A percentile compares a stretch with the other conserved stretches of the same genome.
These are phyloP conservation scores for Lanius ludovicianus DNA, from an alignment of 2,113 vertebrate species.

Conservation along the genomic window DNA sequence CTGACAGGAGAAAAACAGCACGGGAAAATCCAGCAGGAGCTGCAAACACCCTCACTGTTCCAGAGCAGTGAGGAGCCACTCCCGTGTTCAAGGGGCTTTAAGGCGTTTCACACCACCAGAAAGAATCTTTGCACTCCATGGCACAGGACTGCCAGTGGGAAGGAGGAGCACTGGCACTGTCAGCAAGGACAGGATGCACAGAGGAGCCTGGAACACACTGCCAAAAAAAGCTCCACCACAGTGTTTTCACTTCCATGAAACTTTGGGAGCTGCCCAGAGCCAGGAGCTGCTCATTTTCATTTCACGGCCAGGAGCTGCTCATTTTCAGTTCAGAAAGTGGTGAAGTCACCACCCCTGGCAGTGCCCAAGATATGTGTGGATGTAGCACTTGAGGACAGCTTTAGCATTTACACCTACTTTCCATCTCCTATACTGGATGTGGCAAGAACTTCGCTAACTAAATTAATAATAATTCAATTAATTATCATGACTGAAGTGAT, in stretches of 20 bases:
- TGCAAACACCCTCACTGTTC: background rate
- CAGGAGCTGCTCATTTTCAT: background rate
- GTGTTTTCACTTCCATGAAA: background rate
- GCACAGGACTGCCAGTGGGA: fast-evolving
- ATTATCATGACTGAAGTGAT: background rate
- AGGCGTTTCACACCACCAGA: background rate
- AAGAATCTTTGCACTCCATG: fast-evolving
- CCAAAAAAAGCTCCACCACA: background rate
- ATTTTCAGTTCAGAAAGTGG: background rate
- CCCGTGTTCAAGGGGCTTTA: fast-evolving
- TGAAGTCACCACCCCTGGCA: background rate
- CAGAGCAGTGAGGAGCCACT: background rate
- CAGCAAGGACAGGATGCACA: background rate
- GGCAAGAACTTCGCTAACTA: background rate
- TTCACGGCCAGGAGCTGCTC: background rate
- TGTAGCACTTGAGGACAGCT: background rate
- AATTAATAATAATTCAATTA: background rate
- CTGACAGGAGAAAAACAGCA: background rate
- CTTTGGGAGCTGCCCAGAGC: background rate
- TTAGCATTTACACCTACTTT: background rate
- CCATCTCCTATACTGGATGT: background rate
- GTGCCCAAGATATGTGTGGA: fast-evolving
- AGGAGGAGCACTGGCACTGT: background rate
- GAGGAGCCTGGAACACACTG: background rate
- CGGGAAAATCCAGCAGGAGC: background rate